Evolutionary conservation across 1,140 invertebrate species (phyloP), one percentile per base, ranked within the genome.

Genomic region (Protaetia brevitarsis): DNA sequence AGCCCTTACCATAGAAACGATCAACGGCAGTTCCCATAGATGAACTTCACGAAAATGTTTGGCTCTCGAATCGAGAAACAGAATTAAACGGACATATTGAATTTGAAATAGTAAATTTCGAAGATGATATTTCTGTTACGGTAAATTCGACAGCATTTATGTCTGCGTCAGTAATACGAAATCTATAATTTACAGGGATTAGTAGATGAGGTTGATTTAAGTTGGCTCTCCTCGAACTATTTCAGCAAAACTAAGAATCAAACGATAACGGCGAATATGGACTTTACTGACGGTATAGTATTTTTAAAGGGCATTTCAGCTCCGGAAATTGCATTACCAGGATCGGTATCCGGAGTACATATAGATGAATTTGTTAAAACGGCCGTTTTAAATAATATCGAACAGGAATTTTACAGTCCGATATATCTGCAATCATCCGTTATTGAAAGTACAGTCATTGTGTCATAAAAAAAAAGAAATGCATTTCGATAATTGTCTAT

Each of bases 221-320:
- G 68, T 3, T 56, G 62, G 23, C 45, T 78, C 16, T 19, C 65
- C 11, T 31, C 75, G 36, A 77, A 77, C 31, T 78, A 78, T 64
- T 73, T 78, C 13, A 78, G 76, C 45, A 77, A 74, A 69, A 70
- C 71, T 0, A 71, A 69, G 67, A 36, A 73, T 57, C 77, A 78
- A 66, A 70, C 37, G 19, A 72, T 77, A 19, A 30, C 63, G 8
- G 66, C 66, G 6, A 66, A 61, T 13, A 66, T 76, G 2, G 45
- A 71, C 5, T 74, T 78, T 64, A 28, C 45, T 23, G 68, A 73
- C 23, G 67, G 70, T 0, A 62, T 75, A 5, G 60, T 67, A 8
- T 73, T 77, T 60, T 28, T 59, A 26, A 51, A 59, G 11, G 69
- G 73, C 37, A 13, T 78, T 5, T 51, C 57, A 1, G 70, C 70